Conservation (phyloP, 2,888 invertebrate genomes). For the Eupithecia abbreviata region DNA sequence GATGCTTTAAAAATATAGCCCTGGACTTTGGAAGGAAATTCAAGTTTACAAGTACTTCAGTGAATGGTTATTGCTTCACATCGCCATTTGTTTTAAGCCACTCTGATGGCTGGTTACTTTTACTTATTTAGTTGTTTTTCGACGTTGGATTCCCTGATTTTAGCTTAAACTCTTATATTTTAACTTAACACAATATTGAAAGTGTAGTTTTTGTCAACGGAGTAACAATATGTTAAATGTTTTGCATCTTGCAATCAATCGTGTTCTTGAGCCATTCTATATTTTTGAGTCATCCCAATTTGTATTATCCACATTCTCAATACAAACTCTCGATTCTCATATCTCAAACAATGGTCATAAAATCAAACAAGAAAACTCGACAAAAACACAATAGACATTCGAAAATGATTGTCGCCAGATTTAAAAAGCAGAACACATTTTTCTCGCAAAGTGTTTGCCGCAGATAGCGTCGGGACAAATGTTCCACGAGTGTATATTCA, state of each 20-base stretch:
- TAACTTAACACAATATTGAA: neutral
- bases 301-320: neutral
- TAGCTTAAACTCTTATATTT: neutral
- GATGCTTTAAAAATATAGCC: slow-evolving; percentile 35
- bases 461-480: slow-evolving; percentile 68
- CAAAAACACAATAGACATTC: slow-evolving; percentile 30
- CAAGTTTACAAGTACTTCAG: slow-evolving; percentile 24
- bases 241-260: neutral
- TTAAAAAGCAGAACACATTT: slow-evolving; percentile 46
- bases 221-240: neutral
- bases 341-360: slow-evolving; percentile 20
- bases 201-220: neutral
- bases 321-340: neutral
- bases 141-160: neutral
- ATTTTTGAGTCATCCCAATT: neutral
- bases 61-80: slow-evolving; percentile 19
- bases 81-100: slow-evolving; percentile 13
- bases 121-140: neutral
- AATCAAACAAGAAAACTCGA: slow-evolving; percentile 14
- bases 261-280: neutral
- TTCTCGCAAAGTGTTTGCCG: slow-evolving; percentile 60
- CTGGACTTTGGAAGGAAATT: slow-evolving; percentile 25
- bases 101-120: neutral
- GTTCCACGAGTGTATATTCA: slow-evolving; percentile 52
- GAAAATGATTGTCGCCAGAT: slow-evolving; percentile 33